Percentiles rank a stretch among this genome's conserved stretches.
Conservation (phyloP, 2,888 invertebrate genomes). For the Standfussiana lucernea region DNA sequence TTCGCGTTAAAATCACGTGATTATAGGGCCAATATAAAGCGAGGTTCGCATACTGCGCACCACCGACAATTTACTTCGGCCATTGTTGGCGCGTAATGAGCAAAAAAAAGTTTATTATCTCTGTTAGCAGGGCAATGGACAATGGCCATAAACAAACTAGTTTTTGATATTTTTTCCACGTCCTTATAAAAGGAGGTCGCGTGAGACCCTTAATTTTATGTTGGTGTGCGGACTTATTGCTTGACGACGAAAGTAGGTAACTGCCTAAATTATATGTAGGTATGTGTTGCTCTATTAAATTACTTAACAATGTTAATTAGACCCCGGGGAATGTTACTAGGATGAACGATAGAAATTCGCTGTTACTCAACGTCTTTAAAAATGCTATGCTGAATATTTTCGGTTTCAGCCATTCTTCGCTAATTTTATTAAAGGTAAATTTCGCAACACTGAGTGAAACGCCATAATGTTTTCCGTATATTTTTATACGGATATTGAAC, state of each 20-base stretch:
- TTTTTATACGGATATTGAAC: neutral
- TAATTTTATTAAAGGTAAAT: neutral
- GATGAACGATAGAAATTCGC: neutral
- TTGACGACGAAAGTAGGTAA: neutral
- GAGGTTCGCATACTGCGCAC: constrained; percentile 58
- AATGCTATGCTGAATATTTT: neutral
- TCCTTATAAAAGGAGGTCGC: constrained; percentile 59
- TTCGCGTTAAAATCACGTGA: constrained; percentile 55
- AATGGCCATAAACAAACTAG: constrained; percentile 75
- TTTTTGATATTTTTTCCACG: constrained; percentile 65
- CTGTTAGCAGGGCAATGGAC: constrained; percentile 68
- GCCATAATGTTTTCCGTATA: neutral
- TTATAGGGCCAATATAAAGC: constrained; percentile 62
- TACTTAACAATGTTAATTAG: neutral
- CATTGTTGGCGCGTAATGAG: constrained; percentile 78
- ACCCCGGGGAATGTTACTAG: neutral
- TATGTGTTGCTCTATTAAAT: neutral
- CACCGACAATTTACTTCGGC: constrained; percentile 72
- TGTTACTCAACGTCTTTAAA: neutral
- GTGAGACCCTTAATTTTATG: constrained; percentile 55
- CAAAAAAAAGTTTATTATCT: constrained; percentile 72
- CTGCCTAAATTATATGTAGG: neutral
- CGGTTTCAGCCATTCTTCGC: neutral
- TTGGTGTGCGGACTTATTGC: constrained; percentile 13
- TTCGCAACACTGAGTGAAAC: neutral